A percentile compares a stretch with the other conserved stretches of the same genome.
Conservation (phyloP, 2,888 invertebrate species). For the Xestia rhomboidea region DNA sequence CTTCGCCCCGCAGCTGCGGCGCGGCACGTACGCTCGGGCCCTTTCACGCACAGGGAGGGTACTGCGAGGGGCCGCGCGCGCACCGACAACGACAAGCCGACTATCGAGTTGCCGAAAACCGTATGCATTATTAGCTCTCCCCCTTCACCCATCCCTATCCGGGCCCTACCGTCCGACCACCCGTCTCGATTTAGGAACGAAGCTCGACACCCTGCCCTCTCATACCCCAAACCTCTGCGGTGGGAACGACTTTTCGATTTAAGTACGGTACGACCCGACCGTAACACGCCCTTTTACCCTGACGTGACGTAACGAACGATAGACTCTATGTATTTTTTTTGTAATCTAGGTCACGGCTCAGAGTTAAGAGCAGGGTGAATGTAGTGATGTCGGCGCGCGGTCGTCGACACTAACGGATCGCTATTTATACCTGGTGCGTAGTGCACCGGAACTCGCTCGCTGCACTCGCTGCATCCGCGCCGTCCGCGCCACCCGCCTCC, state of each 20-base stretch:
- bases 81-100: constrained; percentile 74
- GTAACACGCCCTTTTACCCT: constrained; percentile 65
- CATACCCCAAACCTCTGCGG: constrained; percentile 70
- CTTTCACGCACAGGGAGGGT: constrained; percentile 79
- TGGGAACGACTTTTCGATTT: constrained; percentile 60
- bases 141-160: constrained; percentile 72
- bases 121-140: constrained; percentile 86
- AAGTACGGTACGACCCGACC: constrained; percentile 34
- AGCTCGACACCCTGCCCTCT: constrained; percentile 73
- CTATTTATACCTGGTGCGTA: constrained; percentile 90
- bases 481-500: constrained; percentile 85
- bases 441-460: constrained; percentile 89
- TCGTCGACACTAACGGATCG: constrained; percentile 90
- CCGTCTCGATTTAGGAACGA: constrained; percentile 70
- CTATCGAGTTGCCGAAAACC: constrained; percentile 85
- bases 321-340: constrained; percentile 68
- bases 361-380: constrained; percentile 78
- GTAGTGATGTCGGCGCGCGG: constrained; percentile 82
- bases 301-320: constrained; percentile 73
- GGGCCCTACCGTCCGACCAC: constrained; percentile 72
- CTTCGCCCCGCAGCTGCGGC: constrained; percentile 75
- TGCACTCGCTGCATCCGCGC: constrained; percentile 89
- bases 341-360: constrained; percentile 82
- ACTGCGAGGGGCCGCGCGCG: constrained; percentile 84
- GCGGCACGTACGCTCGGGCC: constrained; percentile 87